phyloP scores from a whole-genome alignment of 2,113 vertebrate genomes.

The Equus quagga region DNA sequence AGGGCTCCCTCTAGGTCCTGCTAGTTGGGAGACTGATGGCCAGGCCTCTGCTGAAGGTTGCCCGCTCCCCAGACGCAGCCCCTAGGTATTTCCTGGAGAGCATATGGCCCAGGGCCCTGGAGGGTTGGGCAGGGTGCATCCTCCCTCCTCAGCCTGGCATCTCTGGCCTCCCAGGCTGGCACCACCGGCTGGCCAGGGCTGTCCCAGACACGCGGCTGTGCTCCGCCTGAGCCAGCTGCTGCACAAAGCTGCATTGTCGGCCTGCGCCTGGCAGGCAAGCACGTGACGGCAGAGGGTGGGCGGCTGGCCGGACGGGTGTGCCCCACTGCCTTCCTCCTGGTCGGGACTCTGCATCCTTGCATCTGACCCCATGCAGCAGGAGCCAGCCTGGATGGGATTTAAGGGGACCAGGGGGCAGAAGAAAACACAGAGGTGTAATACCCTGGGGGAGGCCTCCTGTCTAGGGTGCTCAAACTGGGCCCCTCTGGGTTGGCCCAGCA shows the following conservation, averaged over 20 bases:
- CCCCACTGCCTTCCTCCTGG: background rate
- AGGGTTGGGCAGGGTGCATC: background rate
- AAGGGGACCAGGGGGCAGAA: accelerated
- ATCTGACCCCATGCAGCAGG: background rate
- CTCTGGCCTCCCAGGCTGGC: conserved; percentile 53
- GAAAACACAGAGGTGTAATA: background rate
- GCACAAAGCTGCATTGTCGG: conserved; percentile 60
- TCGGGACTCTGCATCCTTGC: background rate
- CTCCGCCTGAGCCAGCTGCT: conserved; percentile 42
- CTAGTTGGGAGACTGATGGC: no score
- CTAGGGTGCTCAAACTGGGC: no score
- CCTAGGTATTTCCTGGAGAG: conserved; percentile 57
- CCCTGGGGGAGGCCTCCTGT: background rate
- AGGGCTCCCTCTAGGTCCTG: background rate
- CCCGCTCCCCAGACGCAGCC: background rate
- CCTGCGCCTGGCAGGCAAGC: background rate
- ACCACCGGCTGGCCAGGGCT: background rate
- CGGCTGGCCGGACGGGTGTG: background rate
- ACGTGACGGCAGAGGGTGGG: conserved; percentile 22
- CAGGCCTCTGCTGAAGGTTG: background rate
- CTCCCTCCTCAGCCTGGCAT: background rate
- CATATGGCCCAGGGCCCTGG: background rate
- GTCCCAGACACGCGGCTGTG: background rate
- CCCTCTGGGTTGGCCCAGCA: background rate
- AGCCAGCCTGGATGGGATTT: no score